phyloP scores from a whole-genome alignment of 2,888 invertebrate genomes.

The Laspeyria flexula region DNA sequence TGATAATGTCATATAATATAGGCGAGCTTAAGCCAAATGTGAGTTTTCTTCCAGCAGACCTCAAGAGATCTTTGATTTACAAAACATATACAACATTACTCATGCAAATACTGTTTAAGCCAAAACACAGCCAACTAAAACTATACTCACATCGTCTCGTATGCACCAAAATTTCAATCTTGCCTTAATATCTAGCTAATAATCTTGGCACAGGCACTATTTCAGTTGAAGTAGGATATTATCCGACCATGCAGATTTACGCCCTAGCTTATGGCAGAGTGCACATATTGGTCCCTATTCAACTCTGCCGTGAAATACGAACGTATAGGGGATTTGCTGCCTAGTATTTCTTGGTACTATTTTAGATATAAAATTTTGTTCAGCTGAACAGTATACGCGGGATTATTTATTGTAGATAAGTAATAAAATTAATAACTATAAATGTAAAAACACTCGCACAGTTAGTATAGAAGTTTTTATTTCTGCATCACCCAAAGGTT shows the following conservation, averaged over 20 bases:
- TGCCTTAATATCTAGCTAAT: constrained; percentile 31
- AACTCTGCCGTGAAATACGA: constrained; percentile 36
- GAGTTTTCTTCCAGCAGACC: no score
- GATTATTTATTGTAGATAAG: no score
- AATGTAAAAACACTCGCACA: no score
- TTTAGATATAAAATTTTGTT: neutral
- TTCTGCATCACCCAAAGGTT: no score
- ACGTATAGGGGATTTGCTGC: constrained; percentile 12
- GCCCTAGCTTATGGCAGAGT: constrained; percentile 33
- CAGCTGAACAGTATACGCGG: neutral
- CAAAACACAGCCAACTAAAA: neutral
- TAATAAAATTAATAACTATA: no score
- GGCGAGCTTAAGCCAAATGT: no score
- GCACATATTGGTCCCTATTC: constrained; percentile 45
- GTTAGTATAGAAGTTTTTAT: no score
- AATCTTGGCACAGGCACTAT: constrained; percentile 36
- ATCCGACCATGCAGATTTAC: constrained; percentile 45
- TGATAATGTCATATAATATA: no score
- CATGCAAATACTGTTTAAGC: no score
- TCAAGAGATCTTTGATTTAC: no score
- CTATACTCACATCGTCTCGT: neutral
- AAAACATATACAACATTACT: no score
- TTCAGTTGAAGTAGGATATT: constrained; percentile 33
- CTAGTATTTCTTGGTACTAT: constrained; percentile 1
- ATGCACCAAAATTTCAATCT: constrained; percentile 27